Conservation (phyloP, 2,113 vertebrate species). For the Petaurus breviceps region DNA sequence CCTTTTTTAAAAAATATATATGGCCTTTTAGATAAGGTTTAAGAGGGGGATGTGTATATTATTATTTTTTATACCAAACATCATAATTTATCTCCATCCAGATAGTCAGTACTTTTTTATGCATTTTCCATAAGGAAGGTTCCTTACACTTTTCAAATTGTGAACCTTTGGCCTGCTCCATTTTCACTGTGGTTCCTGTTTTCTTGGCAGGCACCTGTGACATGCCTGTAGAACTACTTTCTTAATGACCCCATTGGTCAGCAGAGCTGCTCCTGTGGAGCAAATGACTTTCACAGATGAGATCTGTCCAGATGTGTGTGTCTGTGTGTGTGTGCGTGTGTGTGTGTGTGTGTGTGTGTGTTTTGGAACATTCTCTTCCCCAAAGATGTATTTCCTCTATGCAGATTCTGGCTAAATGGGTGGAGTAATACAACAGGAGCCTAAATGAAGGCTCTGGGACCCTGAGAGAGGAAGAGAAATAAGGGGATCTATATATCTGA, state of each 20-base stretch:
- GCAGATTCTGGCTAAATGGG: constrained; percentile 1
- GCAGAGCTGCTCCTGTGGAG: constrained; percentile 8
- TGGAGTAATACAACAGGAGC: constrained; percentile 5
- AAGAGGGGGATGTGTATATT: constrained; percentile 35
- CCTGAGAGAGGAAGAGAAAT: not conserved
- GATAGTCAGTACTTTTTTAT: constrained; percentile 49
- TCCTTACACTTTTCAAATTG: not conserved
- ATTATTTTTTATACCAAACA: constrained; percentile 39
- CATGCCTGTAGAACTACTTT: not conserved
- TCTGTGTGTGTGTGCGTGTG: not conserved
- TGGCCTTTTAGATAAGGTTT: constrained; percentile 55
- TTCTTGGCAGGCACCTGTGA: not conserved
- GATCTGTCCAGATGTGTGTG: not conserved
- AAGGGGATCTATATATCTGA: not conserved
- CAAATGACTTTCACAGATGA: not conserved
- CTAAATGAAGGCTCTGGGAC: constrained; percentile 28
- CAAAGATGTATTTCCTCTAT: constrained; percentile 7
- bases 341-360: not conserved
- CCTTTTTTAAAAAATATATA: constrained; percentile 52
- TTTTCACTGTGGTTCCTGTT: not conserved
- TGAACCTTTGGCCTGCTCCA: constrained; percentile 2
- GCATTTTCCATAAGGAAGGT: constrained; percentile 21
- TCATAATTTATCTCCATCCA: constrained; percentile 17
- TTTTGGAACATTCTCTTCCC: not conserved
- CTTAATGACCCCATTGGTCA: not conserved